Evolutionary conservation across 2,797 vertebrate species (phyloP).

Genomic region (Apogon talboti): DNA sequence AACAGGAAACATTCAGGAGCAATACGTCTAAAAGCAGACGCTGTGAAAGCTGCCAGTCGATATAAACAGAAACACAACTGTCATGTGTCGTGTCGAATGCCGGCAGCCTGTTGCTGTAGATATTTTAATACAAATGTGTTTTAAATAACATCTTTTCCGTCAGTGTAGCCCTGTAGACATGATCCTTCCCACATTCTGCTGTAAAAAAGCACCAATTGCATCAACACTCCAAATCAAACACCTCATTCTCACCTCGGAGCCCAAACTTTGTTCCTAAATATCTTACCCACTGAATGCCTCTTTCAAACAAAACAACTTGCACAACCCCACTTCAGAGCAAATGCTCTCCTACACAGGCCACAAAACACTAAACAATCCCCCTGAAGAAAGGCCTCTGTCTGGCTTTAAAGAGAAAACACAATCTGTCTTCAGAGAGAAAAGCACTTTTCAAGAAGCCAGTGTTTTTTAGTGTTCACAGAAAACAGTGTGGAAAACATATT

Average conservation of each 20-base stretch:
- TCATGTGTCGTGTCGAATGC: conserved; percentile 45
- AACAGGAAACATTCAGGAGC: conserved; percentile 36
- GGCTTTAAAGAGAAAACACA: conserved; percentile 47
- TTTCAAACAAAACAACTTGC: conserved; percentile 56
- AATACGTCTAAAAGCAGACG: conserved; percentile 44
- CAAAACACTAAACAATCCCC: conserved; percentile 59
- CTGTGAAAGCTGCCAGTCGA: conserved; percentile 18
- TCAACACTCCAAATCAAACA: conserved; percentile 43
- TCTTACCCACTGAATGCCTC: conserved; percentile 11
- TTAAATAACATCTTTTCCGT: conserved; percentile 50
- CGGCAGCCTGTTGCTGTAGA: conserved; percentile 35
- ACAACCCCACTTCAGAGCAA: conserved; percentile 47
- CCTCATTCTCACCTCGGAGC: conserved; percentile 31
- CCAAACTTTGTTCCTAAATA: conserved; percentile 48
- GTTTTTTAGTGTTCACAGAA: conserved; percentile 55
- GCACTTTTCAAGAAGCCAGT: conserved; percentile 61
- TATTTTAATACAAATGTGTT: conserved; percentile 41
- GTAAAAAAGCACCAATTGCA: conserved; percentile 28
- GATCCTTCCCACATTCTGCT: background rate
- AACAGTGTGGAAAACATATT: conserved; percentile 54
- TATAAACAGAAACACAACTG: conserved; percentile 44
- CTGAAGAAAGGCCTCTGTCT: conserved; percentile 54
- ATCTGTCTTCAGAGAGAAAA: conserved; percentile 50
- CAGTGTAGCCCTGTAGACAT: conserved; percentile 10
- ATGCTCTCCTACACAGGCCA: conserved; percentile 50